Base-by-base conservation (phyloP, 2,888 invertebrate genomes). In the Eretmocerus hayati region DNA sequence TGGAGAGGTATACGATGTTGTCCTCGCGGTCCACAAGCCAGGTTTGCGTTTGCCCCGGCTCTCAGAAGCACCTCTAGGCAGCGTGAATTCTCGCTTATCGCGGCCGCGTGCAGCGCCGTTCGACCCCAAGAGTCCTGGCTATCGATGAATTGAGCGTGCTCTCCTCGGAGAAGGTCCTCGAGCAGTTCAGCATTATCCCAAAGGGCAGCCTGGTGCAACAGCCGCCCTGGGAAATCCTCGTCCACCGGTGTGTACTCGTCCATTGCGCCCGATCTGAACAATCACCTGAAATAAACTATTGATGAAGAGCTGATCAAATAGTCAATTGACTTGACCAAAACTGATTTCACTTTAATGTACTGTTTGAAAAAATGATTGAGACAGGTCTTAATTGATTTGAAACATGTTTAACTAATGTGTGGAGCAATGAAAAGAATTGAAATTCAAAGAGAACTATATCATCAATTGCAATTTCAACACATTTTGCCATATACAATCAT, bases 141-240 rank as follows among this genome's bases (percentile, higher is more conserved):
- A 66, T 88, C 81, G 35, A 85, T 77, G 69, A 67, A 77, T 53
- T 79, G 78, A 54, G 60, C 66, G 56, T 80, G 75, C 44, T 85
- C 83, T 1, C 88, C 88, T 36, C 80, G 77, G 6, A 91, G 63
- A 22, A 92, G 75, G 71, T 90, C 90, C 62, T 83, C 81, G n/a
- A 91, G 74, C 1, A 92, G 75, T 64, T 91, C 90, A 16, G 85
- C 81, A 65, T 91, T 91, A 69, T 90, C 90, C 90, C 91, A 91
- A 15, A 90, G 70, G 0, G 90, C 89, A 13, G 90, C 89, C 83
- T 87, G 87, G 60, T 88, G 88, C 48, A 88, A 71, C 41, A 88
- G 72, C 42, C 86, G 80, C 5, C 87, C 88, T 54, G 84, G 84
- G 66, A 87, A 87, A 67, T 87, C 80, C 63, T 86, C 86, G 60